phyloP scores from a whole-genome alignment of 2,797 vertebrate species.

The Tolypeutes matacus region DNA sequence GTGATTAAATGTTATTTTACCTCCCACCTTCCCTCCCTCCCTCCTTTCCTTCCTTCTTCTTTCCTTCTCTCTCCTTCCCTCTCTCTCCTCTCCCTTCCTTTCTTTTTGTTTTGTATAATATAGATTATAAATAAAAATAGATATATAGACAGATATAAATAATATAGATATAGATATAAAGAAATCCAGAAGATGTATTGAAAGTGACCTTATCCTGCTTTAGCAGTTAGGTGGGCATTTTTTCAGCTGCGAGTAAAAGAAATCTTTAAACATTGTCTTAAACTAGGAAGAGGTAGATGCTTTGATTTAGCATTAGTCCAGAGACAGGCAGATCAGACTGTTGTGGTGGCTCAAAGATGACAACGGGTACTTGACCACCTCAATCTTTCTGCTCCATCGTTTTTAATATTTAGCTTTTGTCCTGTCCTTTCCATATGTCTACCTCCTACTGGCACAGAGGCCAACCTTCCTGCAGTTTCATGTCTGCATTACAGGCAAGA shows the following conservation, averaged over 20 bases:
- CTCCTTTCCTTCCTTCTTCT: too few relatives aligned
- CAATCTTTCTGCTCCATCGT: background rate
- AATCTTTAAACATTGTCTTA: background rate
- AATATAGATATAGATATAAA: too few relatives aligned
- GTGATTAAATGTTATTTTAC: background rate
- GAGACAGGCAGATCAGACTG: background rate
- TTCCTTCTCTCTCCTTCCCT: background rate
- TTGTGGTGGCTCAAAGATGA: background rate
- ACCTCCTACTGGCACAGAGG: background rate
- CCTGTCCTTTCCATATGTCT: background rate
- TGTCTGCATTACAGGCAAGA: background rate
- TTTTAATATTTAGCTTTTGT: background rate
- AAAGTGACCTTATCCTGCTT: background rate
- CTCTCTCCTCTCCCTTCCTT: background rate
- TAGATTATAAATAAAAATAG: too few relatives aligned
- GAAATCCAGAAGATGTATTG: background rate
- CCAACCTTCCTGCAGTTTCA: background rate
- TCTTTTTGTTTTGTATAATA: background rate
- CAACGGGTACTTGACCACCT: rapidly evolving
- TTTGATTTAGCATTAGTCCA: background rate
- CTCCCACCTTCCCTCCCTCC: background rate
- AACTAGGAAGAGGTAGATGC: background rate
- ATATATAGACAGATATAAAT: too few relatives aligned
- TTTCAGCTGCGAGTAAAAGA: background rate
- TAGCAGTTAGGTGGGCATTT: background rate